Conservation (phyloP, 2,888 invertebrate species). For the Clunio marinus region DNA sequence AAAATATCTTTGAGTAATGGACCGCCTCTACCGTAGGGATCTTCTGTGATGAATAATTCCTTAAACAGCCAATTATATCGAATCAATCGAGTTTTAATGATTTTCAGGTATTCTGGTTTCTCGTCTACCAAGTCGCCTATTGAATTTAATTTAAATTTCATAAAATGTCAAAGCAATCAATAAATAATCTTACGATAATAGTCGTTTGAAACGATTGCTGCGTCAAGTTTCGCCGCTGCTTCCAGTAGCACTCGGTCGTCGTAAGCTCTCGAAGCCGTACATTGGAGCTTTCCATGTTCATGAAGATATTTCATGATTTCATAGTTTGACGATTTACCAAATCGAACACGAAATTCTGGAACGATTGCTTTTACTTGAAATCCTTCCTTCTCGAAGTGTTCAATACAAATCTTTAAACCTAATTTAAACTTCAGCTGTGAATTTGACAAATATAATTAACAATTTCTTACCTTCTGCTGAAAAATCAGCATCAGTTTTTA, state of each 20-base stretch:
- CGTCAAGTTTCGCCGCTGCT: background rate
- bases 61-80: constrained; percentile 26
- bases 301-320: background rate
- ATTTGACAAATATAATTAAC: background rate
- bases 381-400: background rate
- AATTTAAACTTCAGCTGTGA: background rate
- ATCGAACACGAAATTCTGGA: constrained; percentile 20
- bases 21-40: constrained; percentile 15
- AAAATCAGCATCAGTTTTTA: constrained; percentile 8
- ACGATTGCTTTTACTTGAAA: constrained; percentile 34
- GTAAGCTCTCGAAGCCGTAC: constrained; percentile 22
- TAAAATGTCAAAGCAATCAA: too few species aligned
- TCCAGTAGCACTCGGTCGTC: constrained; percentile 31
- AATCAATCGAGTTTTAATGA: background rate
- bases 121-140: constrained; percentile 2
- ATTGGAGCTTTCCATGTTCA: background rate
- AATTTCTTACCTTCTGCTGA: constrained; percentile 17
- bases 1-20: constrained; percentile 27
- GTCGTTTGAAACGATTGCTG: constrained; percentile 27
- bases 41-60: constrained; percentile 5
- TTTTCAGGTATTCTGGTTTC: background rate
- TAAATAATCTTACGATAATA: constrained; percentile 23
- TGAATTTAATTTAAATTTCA: too few species aligned
- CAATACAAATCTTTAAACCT: constrained; percentile 8
- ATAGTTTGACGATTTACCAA: constrained; percentile 19